phyloP scores from a whole-genome alignment of 2,797 vertebrate species.

The Glossophaga mutica region DNA sequence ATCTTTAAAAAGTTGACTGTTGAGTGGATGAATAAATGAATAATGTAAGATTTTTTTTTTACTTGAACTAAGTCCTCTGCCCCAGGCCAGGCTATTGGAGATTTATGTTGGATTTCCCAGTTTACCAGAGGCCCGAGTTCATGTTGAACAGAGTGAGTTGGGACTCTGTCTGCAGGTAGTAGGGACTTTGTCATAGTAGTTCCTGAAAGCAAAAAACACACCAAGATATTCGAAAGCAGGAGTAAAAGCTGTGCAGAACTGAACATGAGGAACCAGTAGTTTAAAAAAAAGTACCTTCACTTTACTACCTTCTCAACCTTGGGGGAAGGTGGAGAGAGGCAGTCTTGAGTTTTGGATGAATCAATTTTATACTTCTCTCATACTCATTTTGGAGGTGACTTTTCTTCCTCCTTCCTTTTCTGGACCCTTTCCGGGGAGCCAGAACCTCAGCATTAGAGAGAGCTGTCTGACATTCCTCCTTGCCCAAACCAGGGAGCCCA shows the following conservation, averaged over 20 bases:
- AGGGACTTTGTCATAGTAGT: neutral
- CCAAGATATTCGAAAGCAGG: neutral
- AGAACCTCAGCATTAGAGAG: neutral
- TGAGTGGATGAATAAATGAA: neutral
- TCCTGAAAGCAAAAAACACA: neutral
- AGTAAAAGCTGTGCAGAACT: neutral
- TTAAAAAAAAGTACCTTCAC: neutral
- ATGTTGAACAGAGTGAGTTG: neutral
- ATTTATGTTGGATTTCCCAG: neutral
- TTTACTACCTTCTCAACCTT: neutral
- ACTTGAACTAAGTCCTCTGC: neutral
- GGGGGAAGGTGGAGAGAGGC: neutral
- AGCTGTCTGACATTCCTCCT: neutral
- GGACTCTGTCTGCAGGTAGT: neutral
- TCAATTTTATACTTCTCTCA: neutral
- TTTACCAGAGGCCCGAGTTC: neutral
- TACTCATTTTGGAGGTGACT: neutral
- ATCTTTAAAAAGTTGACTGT: neutral
- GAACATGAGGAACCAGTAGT: neutral
- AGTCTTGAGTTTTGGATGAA: neutral
- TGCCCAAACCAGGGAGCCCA: neutral
- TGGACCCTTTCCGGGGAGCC: neutral
- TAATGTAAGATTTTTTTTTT: neutral
- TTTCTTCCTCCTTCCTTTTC: neutral
- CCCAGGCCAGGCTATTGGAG: neutral